Conservation (phyloP, 2,888 invertebrate genomes). For the Oeneis ivallda region DNA sequence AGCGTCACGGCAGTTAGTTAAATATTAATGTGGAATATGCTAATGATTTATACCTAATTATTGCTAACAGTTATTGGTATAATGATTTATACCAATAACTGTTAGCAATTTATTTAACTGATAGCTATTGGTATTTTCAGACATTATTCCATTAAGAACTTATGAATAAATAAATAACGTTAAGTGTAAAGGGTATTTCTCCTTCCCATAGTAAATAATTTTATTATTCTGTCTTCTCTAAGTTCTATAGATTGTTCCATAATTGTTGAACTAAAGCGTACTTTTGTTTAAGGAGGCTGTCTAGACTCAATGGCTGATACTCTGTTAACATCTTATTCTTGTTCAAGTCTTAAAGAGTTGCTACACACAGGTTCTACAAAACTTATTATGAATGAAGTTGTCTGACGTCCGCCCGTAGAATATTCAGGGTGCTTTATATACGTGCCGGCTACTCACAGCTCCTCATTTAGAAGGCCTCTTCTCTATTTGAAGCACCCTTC, state of each 20-base stretch:
- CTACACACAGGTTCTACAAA: background rate
- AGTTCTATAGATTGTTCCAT: too few relatives aligned
- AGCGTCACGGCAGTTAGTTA: background rate
- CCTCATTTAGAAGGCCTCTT: slow-evolving; percentile 33
- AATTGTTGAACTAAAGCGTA: too few relatives aligned
- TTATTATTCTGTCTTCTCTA: too few relatives aligned
- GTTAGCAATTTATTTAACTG: background rate
- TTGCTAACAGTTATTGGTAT: too few relatives aligned
- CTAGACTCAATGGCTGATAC: background rate
- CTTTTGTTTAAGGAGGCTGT: too few relatives aligned
- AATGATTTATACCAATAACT: slow-evolving; percentile 4
- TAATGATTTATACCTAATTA: slow-evolving; percentile 7
- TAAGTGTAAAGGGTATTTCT: too few relatives aligned
- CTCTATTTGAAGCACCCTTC: slow-evolving; percentile 43
- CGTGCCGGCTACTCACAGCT: slow-evolving; percentile 37
- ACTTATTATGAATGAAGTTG: slow-evolving; percentile 35
- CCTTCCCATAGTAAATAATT: too few relatives aligned
- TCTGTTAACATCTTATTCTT: background rate
- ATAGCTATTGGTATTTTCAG: background rate
- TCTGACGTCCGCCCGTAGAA: slow-evolving; percentile 42
- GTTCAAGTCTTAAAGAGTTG: background rate
- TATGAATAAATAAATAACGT: too few relatives aligned
- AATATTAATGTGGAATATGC: background rate
- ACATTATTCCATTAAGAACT: too few relatives aligned
- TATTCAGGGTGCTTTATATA: slow-evolving; percentile 45